Conservation (phyloP, 2,113 vertebrate species). For the Colius striatus region DNA sequence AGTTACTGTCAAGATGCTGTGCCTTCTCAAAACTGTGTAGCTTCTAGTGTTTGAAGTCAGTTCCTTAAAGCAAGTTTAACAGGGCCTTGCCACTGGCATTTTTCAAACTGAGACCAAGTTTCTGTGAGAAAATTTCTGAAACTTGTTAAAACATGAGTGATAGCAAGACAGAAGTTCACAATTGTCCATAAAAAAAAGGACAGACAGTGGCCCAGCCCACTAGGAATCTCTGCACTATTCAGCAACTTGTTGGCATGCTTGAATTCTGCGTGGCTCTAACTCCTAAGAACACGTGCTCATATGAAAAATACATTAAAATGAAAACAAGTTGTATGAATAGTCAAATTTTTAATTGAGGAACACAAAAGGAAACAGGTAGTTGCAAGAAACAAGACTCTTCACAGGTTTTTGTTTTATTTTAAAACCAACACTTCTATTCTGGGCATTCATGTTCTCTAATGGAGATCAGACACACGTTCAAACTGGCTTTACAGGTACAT, state of each 20-base stretch:
- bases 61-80: not conserved
- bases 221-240: not conserved
- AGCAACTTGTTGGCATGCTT: not conserved
- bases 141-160: not conserved
- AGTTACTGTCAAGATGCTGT: not conserved
- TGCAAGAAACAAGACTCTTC: not conserved
- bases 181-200: not conserved
- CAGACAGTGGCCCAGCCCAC: not conserved
- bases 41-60: not conserved
- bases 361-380: not conserved
- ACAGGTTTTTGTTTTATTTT: not conserved
- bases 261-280: not conserved
- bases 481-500: constrained; percentile 40
- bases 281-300: not conserved
- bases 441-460: not conserved
- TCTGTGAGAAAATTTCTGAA: not conserved
- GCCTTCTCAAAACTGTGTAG: not conserved
- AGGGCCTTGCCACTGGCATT: not conserved
- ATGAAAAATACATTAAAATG: not conserved
- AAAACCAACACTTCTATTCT: not conserved
- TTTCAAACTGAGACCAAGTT: not conserved
- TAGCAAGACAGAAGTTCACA: not conserved
- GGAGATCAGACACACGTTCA: not conserved
- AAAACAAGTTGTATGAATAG: not conserved
- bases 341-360: not conserved